phyloP scores from a whole-genome alignment of 2,888 invertebrate genomes.

The Rotaria sp. region DNA sequence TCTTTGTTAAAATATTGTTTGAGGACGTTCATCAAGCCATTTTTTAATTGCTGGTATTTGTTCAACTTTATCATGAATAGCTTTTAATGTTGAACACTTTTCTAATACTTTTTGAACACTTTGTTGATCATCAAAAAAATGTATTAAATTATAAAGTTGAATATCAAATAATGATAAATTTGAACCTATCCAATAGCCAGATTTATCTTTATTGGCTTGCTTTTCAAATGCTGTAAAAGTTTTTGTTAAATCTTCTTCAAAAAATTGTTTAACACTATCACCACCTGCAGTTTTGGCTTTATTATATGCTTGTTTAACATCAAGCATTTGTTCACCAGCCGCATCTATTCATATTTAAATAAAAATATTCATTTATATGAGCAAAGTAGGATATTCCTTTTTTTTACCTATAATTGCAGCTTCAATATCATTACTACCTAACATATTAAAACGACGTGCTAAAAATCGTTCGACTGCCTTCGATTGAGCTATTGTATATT shows the following conservation, averaged over 20 bases:
- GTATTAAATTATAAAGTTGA: constrained; percentile 14
- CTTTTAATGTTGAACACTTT: not conserved
- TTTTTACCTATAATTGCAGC: not conserved
- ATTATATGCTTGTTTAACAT: not conserved
- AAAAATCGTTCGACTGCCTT: not conserved
- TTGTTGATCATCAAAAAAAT: not conserved
- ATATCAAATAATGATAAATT: not conserved
- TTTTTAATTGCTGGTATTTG: not conserved
- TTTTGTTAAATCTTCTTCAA: not conserved
- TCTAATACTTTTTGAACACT: not conserved
- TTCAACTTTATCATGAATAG: not conserved
- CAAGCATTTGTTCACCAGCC: not conserved
- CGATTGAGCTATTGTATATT: not conserved
- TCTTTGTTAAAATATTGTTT: not conserved
- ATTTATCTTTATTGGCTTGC: not conserved
- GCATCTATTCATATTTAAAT: not conserved
- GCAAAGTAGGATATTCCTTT: no score
- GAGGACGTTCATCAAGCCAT: not conserved
- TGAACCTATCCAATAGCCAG: constrained; percentile 3
- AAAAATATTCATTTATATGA: no score
- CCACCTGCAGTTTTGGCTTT: not conserved
- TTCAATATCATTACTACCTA: not conserved
- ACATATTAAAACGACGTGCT: constrained; percentile 14
- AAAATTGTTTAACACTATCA: not conserved
- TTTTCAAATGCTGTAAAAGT: not conserved